phyloP scores from a whole-genome alignment of 2,113 vertebrate genomes.

The Pimephales promelas region DNA sequence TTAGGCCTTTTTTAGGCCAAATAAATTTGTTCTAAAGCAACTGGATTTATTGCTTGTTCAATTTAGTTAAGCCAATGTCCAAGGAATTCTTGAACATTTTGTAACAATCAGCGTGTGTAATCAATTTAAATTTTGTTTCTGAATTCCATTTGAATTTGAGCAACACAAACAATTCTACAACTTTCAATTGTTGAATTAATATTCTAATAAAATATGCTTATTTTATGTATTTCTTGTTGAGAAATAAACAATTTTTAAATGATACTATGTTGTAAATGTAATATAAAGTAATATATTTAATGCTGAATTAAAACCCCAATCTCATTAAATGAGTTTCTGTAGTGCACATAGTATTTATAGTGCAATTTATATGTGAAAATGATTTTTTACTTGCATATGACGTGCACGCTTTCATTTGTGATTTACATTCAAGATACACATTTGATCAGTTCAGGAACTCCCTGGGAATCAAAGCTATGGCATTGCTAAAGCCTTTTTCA shows the following conservation, averaged over 20 bases:
- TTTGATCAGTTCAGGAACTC: too few species aligned
- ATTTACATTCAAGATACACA: too few species aligned
- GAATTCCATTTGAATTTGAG: background rate
- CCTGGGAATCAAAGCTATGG: background rate
- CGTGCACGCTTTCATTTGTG: too few species aligned
- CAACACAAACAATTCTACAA: background rate
- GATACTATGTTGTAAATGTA: background rate
- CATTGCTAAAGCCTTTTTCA: background rate
- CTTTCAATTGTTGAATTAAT: background rate
- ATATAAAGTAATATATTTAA: background rate
- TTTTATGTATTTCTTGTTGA: background rate
- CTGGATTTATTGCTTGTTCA: background rate
- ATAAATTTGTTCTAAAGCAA: too few species aligned
- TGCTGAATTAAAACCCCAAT: too few species aligned
- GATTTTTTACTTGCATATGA: too few species aligned
- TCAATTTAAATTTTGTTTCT: background rate
- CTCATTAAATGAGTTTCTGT: too few species aligned
- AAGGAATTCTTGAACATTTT: background rate
- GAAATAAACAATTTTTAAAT: background rate
- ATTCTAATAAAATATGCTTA: background rate
- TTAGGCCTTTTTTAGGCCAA: background rate
- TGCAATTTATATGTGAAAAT: too few species aligned
- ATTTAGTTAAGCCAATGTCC: background rate
- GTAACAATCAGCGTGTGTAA: background rate
- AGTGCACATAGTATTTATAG: too few species aligned